These are phyloP conservation scores for Microcebus lehilahytsara DNA, from an alignment of 2,113 vertebrate species.

Conservation along the genomic window DNA sequence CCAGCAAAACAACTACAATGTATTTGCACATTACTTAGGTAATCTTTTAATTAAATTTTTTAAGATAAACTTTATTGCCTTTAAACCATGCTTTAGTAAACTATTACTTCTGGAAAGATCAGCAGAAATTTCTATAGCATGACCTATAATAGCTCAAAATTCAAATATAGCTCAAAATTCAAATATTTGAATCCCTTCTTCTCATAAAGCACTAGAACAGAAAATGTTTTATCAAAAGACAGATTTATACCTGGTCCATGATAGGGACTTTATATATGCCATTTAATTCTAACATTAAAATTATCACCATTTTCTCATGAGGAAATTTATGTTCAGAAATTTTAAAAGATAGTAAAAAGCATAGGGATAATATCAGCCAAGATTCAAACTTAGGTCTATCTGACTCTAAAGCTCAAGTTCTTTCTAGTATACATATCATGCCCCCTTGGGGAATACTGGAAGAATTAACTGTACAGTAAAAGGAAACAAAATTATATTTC, in stretches of 20 bases:
- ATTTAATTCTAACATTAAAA: conserved; percentile 7
- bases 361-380: not conserved
- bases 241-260: not conserved
- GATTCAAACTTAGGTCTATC: not conserved
- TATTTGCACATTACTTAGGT: not conserved
- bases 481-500: not conserved
- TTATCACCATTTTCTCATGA: not conserved
- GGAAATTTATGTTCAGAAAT: not conserved
- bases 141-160: not conserved
- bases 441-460: not conserved
- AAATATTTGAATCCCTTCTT: not conserved
- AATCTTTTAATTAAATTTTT: not conserved
- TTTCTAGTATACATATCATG: not conserved
- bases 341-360: not conserved
- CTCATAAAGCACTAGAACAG: not conserved
- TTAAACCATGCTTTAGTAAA: conserved; percentile 43
- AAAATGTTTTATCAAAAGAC: not conserved
- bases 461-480: not conserved
- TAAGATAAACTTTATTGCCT: conserved; percentile 9
- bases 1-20: not conserved
- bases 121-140: conserved; percentile 4
- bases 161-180: conserved; percentile 14
- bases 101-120: not conserved
- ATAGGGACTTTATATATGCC: not conserved
- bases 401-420: not conserved